A percentile compares a stretch with the other conserved stretches of the same genome.
phyloP scores from a whole-genome alignment of 2,113 vertebrate genomes.

The Pseudopodoces humilis region DNA sequence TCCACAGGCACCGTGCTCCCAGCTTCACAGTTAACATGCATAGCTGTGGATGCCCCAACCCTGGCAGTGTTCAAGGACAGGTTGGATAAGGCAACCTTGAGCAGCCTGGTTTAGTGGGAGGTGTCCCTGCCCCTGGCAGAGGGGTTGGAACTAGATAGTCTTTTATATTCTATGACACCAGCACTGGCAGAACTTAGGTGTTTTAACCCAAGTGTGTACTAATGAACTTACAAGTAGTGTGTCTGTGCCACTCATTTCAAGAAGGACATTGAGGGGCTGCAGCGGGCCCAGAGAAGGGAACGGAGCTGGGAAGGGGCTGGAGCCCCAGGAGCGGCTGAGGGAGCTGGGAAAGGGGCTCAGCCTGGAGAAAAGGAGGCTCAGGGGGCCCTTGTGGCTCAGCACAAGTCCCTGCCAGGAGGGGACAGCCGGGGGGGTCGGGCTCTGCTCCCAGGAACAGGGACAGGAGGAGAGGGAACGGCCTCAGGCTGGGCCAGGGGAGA shows the following conservation, averaged over 20 bases:
- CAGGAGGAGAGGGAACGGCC: background rate
- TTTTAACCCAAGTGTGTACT: fast-evolving
- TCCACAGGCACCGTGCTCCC: no score
- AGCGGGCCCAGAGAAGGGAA: fast-evolving
- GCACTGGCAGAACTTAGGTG: fast-evolving
- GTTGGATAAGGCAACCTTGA: background rate
- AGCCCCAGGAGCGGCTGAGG: background rate
- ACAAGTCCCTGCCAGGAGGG: background rate
- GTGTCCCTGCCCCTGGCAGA: no score
- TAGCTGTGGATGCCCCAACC: no score
- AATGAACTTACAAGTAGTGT: background rate
- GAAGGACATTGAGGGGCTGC: fast-evolving
- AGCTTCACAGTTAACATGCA: no score
- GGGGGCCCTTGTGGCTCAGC: background rate
- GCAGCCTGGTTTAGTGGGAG: background rate
- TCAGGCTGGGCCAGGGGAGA: fast-evolving
- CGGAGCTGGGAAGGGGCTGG: fast-evolving
- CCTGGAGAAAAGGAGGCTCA: background rate
- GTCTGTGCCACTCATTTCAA: no score
- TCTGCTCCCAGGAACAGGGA: background rate
- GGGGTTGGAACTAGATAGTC: background rate
- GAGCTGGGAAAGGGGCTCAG: background rate
- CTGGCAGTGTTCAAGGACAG: background rate
- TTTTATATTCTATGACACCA: background rate
- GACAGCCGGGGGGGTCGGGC: background rate